Base-by-base conservation (phyloP, 2,888 invertebrate genomes). In the Taphrorychus bicolor region DNA sequence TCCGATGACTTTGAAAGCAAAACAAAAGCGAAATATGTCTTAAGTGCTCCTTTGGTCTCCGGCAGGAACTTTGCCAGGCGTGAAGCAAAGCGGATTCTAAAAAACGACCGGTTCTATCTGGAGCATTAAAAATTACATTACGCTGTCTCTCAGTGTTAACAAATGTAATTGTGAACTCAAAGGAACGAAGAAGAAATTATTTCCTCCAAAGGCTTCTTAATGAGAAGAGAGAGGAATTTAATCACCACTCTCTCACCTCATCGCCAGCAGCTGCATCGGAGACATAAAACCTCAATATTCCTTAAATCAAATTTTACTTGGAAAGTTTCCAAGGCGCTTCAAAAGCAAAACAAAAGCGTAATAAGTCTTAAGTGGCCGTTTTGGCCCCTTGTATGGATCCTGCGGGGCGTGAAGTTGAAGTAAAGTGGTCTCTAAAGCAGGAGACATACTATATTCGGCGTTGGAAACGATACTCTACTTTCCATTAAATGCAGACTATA, bases 361-460 rank as follows among this genome's bases (percentile, higher is more conserved):
- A 69, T 69, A 69, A 69, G 59, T 69, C 64, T 69, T 69, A 69
- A 69, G 69, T 59, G 69, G 54, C 56, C 59, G 69, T 59, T 69
- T 64, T 57, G 69, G 61, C 56, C 61, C 58, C 53, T 66, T 66
- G 58, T 64, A 64, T 53, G 59, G 51, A 48, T 52, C 57, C 64
- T 63, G 69, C 57, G 59, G 59, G 69, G 69, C 69, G 64, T 69
- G 69, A 69, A 69, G 69, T 60, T 69, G 69, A 69, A 64, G 64
- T 63, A 59, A 60, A 69, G 60, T 69, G 69, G 64, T 64, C 69
- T 69, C 45, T 42, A 32, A 64, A 69, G 69, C 59, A 40, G 60
- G 60, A 64, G 69, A 64, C 60, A 60, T 59, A 69, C 57, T 69
- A 64, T 69, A 59, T 69, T 69, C 51, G 41, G 60, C 64, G 58